Evolutionary conservation across 2,113 vertebrate species (phyloP), one percentile per base, ranked within the genome.

Genomic region (Oenanthe oenanthe): DNA sequence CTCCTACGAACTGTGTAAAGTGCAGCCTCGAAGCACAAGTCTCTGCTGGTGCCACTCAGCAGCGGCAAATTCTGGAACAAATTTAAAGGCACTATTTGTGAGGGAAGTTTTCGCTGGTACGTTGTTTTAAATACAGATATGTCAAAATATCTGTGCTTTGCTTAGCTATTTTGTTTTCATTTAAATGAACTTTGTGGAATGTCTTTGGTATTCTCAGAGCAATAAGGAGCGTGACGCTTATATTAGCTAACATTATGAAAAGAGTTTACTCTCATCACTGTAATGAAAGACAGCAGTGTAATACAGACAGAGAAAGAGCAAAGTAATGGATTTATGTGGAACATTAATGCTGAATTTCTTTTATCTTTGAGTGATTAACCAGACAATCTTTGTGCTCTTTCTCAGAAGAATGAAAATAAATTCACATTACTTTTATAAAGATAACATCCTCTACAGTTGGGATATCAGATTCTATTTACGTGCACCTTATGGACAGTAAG

Each of bases 151-250:
- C 32, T 92, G 63, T 70, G 11, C 34, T 9, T 70, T 88, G 67
- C 82, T 92, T 85, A 92, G 79, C 92, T 90, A 26, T 88, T 96
- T 95, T 92, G 92, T 93, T 95, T 92, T 89, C 77, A 70, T 87
- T 94, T 96, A 92, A 91, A 92, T 80, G 31, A 94, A 92, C 43
- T 95, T 96, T 34, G 24, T 66, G 67, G 91, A 92, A 47, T 88
- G 58, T 93, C 81, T 93, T 61, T 51, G 40, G 47, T 56, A 80
- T 89, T 93, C 88, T 90, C 60, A 60, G 90, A 90, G 82, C 74
- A 80, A 79, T 96, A 92, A 94, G 85, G 51, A 89, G 63, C 15
- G 2, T 71, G 83, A 82, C 0, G 2, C 73, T 85, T 95, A 16
- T 65, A 92, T 92, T 96, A 95, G 74, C 62, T 72, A 96, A 85